A percentile compares a stretch with the other conserved stretches of the same genome.
Conservation (phyloP, 2,797 vertebrate species). For the Siniperca undulata region DNA sequence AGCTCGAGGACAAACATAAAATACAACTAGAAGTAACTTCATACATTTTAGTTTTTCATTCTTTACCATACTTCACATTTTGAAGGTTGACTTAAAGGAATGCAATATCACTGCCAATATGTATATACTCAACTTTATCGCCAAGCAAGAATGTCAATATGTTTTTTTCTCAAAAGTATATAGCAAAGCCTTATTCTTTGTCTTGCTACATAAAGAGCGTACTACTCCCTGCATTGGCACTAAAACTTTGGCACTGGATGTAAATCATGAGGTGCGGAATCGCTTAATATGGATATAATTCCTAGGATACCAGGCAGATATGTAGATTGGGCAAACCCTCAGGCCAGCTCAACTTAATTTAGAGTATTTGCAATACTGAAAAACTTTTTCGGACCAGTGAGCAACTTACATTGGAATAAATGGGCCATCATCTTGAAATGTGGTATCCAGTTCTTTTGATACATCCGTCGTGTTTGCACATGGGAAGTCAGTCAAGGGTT, state of each 20-base stretch:
- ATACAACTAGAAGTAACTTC: background rate
- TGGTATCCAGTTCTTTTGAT: background rate
- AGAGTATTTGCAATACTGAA: background rate
- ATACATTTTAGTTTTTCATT: background rate
- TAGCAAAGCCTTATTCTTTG: background rate
- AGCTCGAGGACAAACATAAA: conserved; percentile 21
- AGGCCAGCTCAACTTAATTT: no score
- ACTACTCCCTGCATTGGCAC: no score
- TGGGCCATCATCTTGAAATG: background rate
- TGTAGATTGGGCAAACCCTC: no score
- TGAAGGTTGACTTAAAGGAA: background rate
- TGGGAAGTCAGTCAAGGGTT: background rate
- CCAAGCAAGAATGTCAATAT: no score
- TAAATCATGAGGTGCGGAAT: no score
- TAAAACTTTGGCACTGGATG: no score
- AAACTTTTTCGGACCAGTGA: background rate
- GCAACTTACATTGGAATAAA: background rate
- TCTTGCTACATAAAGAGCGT: no score
- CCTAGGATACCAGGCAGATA: no score
- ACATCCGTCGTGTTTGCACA: background rate
- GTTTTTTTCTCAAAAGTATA: background rate
- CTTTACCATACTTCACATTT: background rate
- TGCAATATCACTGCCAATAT: background rate
- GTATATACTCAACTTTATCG: background rate
- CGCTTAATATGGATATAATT: no score